phyloP scores from a whole-genome alignment of 2,113 vertebrate species.

The Oryctolagus cuniculus region DNA sequence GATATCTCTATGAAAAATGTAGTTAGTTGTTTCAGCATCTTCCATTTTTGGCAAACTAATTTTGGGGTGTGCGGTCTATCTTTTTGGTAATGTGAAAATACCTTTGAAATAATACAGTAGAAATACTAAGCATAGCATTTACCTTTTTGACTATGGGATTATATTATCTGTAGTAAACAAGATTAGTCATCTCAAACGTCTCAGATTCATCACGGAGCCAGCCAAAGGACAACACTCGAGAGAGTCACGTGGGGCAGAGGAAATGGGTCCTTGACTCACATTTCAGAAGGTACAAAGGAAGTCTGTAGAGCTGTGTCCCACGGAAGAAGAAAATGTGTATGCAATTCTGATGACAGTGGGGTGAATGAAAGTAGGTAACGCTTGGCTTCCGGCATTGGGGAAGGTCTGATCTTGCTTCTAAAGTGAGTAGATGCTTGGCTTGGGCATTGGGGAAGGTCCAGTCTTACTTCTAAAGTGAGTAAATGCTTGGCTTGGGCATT shows the following conservation, averaged over 20 bases:
- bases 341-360: not conserved
- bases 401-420: not conserved
- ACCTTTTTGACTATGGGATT: not conserved
- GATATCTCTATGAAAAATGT: not conserved
- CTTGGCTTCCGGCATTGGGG: not conserved
- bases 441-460: no score
- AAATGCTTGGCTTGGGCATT: not conserved
- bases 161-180: not conserved
- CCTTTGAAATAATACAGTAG: not conserved
- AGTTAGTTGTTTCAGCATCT: not conserved
- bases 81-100: not conserved
- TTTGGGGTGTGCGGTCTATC: not conserved
- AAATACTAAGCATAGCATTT: not conserved
- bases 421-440: not conserved
- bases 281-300: not conserved
- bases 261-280: not conserved
- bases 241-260: not conserved
- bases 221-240: not conserved
- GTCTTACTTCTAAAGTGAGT: no score
- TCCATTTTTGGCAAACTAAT: not conserved
- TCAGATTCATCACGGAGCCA: not conserved
- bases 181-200: not conserved
- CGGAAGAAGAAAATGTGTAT: not conserved
- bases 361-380: not conserved
- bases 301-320: not conserved